phyloP scores from a whole-genome alignment of 2,797 vertebrate species.

The Rhincodon typus region DNA sequence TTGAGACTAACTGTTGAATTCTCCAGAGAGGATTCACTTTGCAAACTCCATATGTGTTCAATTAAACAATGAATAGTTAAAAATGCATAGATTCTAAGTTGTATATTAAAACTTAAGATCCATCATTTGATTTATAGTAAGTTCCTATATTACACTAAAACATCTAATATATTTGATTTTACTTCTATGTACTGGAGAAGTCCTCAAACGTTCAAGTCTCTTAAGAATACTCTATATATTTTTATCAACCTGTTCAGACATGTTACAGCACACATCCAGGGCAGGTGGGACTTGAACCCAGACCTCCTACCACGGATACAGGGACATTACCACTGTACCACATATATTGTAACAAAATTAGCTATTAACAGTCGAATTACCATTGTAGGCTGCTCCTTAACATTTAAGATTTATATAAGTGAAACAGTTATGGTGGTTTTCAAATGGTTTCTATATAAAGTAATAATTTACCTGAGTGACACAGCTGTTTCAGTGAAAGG shows the following conservation, averaged over 20 bases:
- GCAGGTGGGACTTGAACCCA: too few relatives aligned
- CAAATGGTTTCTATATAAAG: background rate
- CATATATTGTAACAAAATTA: background rate
- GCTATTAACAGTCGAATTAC: background rate
- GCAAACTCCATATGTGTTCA: constrained; percentile 29
- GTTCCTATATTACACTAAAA: background rate
- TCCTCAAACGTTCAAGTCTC: too few relatives aligned
- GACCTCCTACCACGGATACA: too few relatives aligned
- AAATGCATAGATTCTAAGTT: background rate
- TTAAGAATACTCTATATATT: too few relatives aligned
- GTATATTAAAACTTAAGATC: background rate
- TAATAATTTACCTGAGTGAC: background rate
- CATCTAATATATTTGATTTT: constrained; percentile 16
- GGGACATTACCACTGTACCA: too few relatives aligned
- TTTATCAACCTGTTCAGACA: too few relatives aligned
- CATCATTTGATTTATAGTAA: background rate
- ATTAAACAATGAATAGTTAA: constrained; percentile 27
- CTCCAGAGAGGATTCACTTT: background rate
- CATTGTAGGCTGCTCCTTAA: background rate
- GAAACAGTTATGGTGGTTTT: background rate
- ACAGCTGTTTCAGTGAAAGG: background rate
- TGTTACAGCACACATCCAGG: too few relatives aligned
- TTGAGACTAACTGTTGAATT: constrained; percentile 16
- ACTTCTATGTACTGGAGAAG: background rate
- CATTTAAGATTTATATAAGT: background rate